Percentiles rank a stretch among this genome's conserved stretches.
Evolutionary conservation across 2,888 invertebrate species (phyloP).

Genomic region (Ectemnius lituratus): DNA sequence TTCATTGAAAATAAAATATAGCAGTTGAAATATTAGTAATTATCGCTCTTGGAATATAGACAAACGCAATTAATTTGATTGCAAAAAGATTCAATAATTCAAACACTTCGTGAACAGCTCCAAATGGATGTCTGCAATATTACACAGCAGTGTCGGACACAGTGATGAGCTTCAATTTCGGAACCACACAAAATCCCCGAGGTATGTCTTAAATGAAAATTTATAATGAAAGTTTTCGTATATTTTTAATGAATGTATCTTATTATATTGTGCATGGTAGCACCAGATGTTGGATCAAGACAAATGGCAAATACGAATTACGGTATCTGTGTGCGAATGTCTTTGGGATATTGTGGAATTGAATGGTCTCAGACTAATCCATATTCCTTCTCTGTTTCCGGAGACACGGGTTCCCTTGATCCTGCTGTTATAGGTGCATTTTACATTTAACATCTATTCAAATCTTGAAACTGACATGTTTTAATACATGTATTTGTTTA

Average conservation of each 20-base stretch:
- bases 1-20: background rate
- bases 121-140: constrained; percentile 89
- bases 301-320: constrained; percentile 87
- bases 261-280: constrained; percentile 24
- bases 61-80: background rate
- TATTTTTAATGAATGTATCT: constrained; percentile 14
- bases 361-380: constrained; percentile 82
- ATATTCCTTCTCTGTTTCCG: constrained; percentile 85
- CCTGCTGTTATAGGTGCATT: constrained; percentile 72
- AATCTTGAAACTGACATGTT: too few species aligned
- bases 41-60: background rate
- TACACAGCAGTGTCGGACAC: constrained; percentile 82
- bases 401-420: constrained; percentile 84
- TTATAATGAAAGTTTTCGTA: background rate
- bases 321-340: constrained; percentile 88
- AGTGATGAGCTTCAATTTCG: constrained; percentile 88
- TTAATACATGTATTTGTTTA: constrained; percentile 22
- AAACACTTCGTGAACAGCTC: constrained; percentile 80
- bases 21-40: constrained; percentile 1
- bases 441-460: too few species aligned
- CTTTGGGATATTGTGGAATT: constrained; percentile 85
- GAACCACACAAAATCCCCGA: constrained; percentile 81
- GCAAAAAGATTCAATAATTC: constrained; percentile 5
- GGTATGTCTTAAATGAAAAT: constrained; percentile 48
- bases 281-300: constrained; percentile 81